Evolutionary conservation across 1,140 invertebrate genomes (phyloP), one percentile per base, ranked within the genome.

Genomic region (Laodelphax striatellus): DNA sequence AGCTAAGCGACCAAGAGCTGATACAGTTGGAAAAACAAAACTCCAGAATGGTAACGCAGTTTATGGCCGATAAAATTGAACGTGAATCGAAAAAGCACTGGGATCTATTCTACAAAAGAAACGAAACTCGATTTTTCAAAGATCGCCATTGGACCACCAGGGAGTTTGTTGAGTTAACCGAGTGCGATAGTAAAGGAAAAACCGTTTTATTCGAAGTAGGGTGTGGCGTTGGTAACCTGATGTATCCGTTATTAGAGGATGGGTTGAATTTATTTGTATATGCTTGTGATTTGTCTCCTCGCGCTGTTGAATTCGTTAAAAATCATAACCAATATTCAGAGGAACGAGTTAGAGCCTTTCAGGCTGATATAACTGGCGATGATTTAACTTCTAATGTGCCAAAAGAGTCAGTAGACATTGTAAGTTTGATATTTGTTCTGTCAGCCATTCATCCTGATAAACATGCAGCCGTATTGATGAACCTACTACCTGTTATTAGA

Each of bases 41-140:
- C 70, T 78, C 77, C 1, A 77, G 88, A 13, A 65, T 90, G 9
- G 82, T 96, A 0, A 73, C 81, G 0, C 79, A 83, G 63, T 90
- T 88, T 73, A 88, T 88, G 70, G 90, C 90, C 31, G 75, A 79
- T 5, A 85, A 90, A 71, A 68, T 98, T 19, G 94, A 98, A 75
- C 75, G 72, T 52, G 84, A 98, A 67, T 90, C 94, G 0, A 85
- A 87, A 68, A 89, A 91, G 65, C 85, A 98, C 72, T 99, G 97
- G 97, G 96, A 99, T 75, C 76, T 95, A 52, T 99, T 99, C 75
- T 99, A 99, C 70, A 97, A 98, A 75, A 76, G 93, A 62, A 94
- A 95, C 71, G 86, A 88, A 66, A 86, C 81, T 0, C 79, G 85
- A 65, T 99, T 99, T 71, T 99, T 98, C 71, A 94, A 94, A 75